These are phyloP conservation scores for Ylistrum balloti DNA, from an alignment of 1,140 invertebrate genomes.

Conservation along the genomic window DNA sequence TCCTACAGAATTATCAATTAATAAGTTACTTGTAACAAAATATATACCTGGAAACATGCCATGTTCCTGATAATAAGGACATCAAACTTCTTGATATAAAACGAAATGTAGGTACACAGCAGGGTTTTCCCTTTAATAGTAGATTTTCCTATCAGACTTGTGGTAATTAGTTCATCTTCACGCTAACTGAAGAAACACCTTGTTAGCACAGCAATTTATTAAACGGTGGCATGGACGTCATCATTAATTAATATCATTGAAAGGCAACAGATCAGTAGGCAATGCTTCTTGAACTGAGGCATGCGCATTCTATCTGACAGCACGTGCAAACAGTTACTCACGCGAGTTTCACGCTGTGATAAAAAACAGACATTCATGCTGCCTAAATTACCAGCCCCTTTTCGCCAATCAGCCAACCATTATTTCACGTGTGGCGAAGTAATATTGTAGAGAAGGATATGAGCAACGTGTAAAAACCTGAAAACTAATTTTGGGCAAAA, in stretches of 20 bases:
- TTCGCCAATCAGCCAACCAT: background rate
- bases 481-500: background rate
- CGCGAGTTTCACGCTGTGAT: constrained; percentile 31
- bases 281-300: background rate
- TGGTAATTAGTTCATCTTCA: background rate
- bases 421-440: background rate
- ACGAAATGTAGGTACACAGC: no score
- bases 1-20: no score
- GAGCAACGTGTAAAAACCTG: background rate
- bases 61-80: no score
- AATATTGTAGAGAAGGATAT: background rate
- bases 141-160: background rate
- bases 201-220: background rate
- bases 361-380: constrained; percentile 13
- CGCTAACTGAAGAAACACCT: background rate
- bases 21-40: no score
- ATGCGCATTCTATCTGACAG: background rate
- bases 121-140: no score
- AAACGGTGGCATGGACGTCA: background rate
- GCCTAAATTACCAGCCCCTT: background rate
- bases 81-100: no score
- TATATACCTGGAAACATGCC: no score
- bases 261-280: background rate
- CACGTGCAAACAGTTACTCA: constrained; percentile 38
- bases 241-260: background rate